A percentile compares a stretch with the other conserved stretches of the same genome.
phyloP scores from a whole-genome alignment of 2,113 vertebrate genomes.

The Sinocyclocheilus grahami region DNA sequence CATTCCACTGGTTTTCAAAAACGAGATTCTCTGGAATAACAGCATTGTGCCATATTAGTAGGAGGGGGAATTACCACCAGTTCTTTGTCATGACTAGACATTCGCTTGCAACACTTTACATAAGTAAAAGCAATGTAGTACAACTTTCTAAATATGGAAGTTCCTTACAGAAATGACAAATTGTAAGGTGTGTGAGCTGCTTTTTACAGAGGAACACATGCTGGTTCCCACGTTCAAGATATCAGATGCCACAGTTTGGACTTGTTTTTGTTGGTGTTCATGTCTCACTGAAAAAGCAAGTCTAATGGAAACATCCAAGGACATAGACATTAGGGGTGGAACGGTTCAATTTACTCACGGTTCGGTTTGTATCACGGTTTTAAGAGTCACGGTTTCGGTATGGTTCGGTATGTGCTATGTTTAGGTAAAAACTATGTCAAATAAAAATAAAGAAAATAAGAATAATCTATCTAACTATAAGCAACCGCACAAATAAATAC shows the following conservation, averaged over 20 bases:
- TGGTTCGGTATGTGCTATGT: too few species aligned
- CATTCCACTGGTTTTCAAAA: slow-evolving; percentile 50
- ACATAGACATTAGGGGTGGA: background rate
- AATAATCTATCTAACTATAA: too few species aligned
- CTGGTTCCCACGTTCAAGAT: slow-evolving; percentile 31
- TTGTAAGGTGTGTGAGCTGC: background rate
- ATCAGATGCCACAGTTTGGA: background rate
- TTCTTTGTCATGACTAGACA: background rate
- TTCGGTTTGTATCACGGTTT: too few species aligned
- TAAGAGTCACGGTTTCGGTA: too few species aligned
- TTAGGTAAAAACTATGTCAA: too few species aligned
- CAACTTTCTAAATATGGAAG: background rate
- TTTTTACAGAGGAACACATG: background rate
- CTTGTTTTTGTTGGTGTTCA: slow-evolving; percentile 43
- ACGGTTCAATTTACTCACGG: too few species aligned
- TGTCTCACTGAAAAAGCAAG: slow-evolving; percentile 14
- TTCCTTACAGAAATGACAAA: background rate
- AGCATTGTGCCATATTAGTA: slow-evolving; percentile 16
- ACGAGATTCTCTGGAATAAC: slow-evolving; percentile 48
- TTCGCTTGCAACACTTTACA: background rate
- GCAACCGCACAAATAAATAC: too few species aligned
- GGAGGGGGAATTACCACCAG: background rate
- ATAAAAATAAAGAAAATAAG: too few species aligned
- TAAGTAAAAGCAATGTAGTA: background rate
- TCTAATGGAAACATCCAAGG: background rate